These are phyloP conservation scores for Goniozus legneri DNA, from an alignment of 1,140 invertebrate species.

Conservation along the genomic window DNA sequence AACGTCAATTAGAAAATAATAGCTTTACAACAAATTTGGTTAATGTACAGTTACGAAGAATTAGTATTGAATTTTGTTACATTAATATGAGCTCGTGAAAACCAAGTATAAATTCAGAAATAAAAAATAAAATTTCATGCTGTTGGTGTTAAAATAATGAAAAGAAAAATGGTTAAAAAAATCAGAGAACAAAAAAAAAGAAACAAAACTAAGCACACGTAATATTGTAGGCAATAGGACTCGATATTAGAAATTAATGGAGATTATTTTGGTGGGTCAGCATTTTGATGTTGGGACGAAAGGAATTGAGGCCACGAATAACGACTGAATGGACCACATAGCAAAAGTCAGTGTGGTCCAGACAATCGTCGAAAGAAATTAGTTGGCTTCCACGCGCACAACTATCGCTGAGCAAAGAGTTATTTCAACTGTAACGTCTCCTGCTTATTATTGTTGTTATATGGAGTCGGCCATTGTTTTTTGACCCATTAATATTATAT, in stretches of 20 bases:
- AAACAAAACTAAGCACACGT: not conserved
- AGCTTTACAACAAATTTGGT: too few relatives aligned
- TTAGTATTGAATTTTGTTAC: too few relatives aligned
- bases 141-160: too few relatives aligned
- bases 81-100: too few relatives aligned
- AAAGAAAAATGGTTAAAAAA: too few relatives aligned
- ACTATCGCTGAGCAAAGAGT: constrained; percentile 54
- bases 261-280: constrained; percentile 9
- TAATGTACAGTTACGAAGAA: too few relatives aligned
- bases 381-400: constrained; percentile 53
- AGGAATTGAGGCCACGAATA: constrained; percentile 25
- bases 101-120: too few relatives aligned
- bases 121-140: too few relatives aligned
- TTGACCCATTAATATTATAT: too few relatives aligned
- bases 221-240: constrained; percentile 1
- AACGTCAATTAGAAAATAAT: too few relatives aligned
- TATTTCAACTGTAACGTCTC: constrained; percentile 44
- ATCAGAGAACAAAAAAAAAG: not conserved
- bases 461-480: too few relatives aligned
- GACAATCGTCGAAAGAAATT: constrained; percentile 37
- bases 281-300: constrained; percentile 18
- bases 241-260: constrained; percentile 5
- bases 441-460: too few relatives aligned
- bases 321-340: constrained; percentile 41
- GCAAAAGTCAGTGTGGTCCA: constrained; percentile 32